Conservation (phyloP, 2,888 invertebrate species). For the Caenorhabditis doughertyi region DNA sequence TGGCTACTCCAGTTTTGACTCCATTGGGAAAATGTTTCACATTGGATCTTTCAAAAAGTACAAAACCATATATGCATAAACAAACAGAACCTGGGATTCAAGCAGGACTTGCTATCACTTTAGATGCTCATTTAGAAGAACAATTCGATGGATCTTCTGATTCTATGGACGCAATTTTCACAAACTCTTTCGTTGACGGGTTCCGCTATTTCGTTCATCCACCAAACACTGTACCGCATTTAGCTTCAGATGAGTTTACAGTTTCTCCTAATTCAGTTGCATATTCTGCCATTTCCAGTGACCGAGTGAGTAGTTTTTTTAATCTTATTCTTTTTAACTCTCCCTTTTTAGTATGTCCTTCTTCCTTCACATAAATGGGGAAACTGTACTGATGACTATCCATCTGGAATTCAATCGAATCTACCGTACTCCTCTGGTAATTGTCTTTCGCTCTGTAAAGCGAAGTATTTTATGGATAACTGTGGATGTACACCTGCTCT, state of each 20-base stretch:
- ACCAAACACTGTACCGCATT: slow-evolving; percentile 69
- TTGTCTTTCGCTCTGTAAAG: slow-evolving; percentile 66
- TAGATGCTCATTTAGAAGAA: slow-evolving; percentile 77
- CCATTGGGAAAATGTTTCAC: slow-evolving; percentile 79
- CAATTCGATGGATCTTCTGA: slow-evolving; percentile 64
- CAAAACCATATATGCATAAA: slow-evolving; percentile 70
- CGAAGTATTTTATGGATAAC: slow-evolving; percentile 61
- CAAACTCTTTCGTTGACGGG: slow-evolving; percentile 78
- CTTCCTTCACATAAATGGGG: slow-evolving; percentile 68
- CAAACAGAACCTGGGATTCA: slow-evolving; percentile 76
- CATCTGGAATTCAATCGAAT: slow-evolving; percentile 46
- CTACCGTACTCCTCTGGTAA: slow-evolving; percentile 67
- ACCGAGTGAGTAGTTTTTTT: slow-evolving; percentile 50
- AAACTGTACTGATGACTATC: slow-evolving; percentile 69
- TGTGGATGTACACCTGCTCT: slow-evolving; percentile 72
- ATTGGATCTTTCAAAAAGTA: slow-evolving; percentile 70
- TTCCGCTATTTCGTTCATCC: slow-evolving; percentile 79
- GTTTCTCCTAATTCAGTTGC: slow-evolving; percentile 77
- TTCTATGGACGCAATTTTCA: slow-evolving; percentile 66
- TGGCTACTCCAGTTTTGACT: slow-evolving; percentile 75
- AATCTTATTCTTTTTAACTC: background rate
- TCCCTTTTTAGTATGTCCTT: slow-evolving; percentile 69
- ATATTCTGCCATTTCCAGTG: slow-evolving; percentile 76
- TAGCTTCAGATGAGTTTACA: slow-evolving; percentile 78
- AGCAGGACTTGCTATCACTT: slow-evolving; percentile 73